phyloP scores from a whole-genome alignment of 1,140 invertebrate species.

The Pollicipes pollicipes region DNA sequence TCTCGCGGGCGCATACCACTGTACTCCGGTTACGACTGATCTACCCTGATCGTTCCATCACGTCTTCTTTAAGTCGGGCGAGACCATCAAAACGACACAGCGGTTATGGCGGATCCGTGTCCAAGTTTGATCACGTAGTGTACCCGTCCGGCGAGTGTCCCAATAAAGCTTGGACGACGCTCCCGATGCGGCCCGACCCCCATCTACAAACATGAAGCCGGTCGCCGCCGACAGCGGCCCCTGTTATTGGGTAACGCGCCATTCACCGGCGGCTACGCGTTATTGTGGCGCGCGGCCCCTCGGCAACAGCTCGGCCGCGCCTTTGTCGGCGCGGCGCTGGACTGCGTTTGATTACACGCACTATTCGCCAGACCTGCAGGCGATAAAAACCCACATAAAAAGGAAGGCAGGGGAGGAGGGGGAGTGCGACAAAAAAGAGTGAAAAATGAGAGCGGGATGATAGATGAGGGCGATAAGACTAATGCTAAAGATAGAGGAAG shows the following conservation, averaged over 20 bases:
- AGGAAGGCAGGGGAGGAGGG: not conserved
- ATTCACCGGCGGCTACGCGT: not conserved
- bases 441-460: not conserved
- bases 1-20: no score
- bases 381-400: not conserved
- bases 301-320: not conserved
- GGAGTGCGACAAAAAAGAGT: not conserved
- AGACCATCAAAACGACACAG: no score
- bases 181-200: no score
- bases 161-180: no score
- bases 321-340: not conserved
- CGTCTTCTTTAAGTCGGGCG: no score
- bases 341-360: not conserved
- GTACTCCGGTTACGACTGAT: no score
- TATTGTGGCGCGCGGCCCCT: not conserved
- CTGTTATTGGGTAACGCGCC: not conserved
- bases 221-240: no score
- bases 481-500: conserved; percentile 2
- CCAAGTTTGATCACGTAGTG: no score
- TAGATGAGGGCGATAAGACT: not conserved
- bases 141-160: no score
- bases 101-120: no score
- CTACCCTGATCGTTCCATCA: no score
- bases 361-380: not conserved
- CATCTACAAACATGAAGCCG: not conserved